Evolutionary conservation across 2,797 vertebrate species (phyloP).

Genomic region (Cirrhinus mrigala): DNA sequence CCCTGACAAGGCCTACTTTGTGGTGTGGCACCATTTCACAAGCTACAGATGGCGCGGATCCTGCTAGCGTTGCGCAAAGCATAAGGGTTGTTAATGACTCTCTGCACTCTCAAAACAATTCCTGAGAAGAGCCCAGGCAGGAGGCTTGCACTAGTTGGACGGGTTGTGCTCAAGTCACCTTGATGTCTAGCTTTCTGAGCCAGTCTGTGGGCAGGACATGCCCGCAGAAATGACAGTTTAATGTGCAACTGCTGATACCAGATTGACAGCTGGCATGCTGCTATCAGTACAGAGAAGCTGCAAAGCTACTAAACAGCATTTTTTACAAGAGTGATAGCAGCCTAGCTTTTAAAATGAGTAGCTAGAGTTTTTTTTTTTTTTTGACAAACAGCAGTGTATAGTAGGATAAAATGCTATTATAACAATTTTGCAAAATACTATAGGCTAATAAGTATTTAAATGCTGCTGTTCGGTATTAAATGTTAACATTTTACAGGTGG

Average conservation of each 20-base stretch:
- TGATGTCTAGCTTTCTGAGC: slow-evolving; percentile 37
- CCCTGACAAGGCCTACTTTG: slow-evolving; percentile 50
- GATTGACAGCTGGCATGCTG: slow-evolving; percentile 31
- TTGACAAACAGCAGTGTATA: neutral
- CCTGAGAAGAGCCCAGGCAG: slow-evolving; percentile 15
- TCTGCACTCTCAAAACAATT: slow-evolving; percentile 46
- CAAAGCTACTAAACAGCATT: neutral
- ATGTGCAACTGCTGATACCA: slow-evolving; percentile 33
- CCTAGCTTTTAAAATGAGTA: neutral
- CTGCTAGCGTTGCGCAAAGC: slow-evolving; percentile 49
- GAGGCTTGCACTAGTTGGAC: slow-evolving; percentile 41
- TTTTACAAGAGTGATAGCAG: neutral
- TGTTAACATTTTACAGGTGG: neutral
- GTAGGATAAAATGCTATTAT: neutral
- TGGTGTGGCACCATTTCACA: slow-evolving; percentile 48
- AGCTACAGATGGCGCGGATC: slow-evolving; percentile 46
- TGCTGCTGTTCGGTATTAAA: neutral
- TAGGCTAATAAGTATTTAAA: neutral
- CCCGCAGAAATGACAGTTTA: slow-evolving; percentile 49
- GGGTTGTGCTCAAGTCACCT: slow-evolving; percentile 56
- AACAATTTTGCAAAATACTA: neutral
- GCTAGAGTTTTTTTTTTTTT: neutral
- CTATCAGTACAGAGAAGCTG: slow-evolving; percentile 12
- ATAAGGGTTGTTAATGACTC: slow-evolving; percentile 42
- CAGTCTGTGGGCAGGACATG: slow-evolving; percentile 35